These are phyloP conservation scores for Cancer borealis DNA, from an alignment of 2,888 invertebrate genomes.

Conservation along the genomic window DNA sequence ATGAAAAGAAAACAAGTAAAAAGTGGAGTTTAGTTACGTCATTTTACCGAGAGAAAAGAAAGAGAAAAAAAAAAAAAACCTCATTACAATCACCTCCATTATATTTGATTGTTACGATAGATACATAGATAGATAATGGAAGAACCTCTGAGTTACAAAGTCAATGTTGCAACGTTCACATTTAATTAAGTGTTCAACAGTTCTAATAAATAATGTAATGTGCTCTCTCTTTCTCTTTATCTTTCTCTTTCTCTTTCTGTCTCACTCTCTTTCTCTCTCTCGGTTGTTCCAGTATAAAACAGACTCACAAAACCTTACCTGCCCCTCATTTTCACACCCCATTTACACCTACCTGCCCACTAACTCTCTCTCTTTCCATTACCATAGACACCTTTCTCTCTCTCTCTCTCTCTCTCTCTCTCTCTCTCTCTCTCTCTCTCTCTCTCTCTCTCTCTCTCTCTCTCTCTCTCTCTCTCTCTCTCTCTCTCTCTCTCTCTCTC, in stretches of 20 bases:
- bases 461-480: background rate
- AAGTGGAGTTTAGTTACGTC: no score
- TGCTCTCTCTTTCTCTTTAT: conserved; percentile 23
- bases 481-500: background rate
- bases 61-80: background rate
- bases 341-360: background rate
- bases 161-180: background rate
- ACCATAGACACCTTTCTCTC: background rate
- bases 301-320: background rate
- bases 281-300: background rate
- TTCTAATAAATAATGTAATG: background rate
- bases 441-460: background rate
- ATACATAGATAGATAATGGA: background rate
- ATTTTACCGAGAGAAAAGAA: no score
- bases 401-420: background rate
- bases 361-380: background rate
- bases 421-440: background rate
- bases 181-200: background rate
- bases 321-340: background rate
- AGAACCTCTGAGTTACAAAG: background rate
- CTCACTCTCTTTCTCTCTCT: background rate
- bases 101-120: no score
- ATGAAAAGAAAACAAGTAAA: no score
- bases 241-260: conserved; percentile 26
- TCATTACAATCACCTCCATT: background rate